Evolutionary conservation across 2,797 vertebrate species (phyloP).

Genomic region (Oryzias sinensis): DNA sequence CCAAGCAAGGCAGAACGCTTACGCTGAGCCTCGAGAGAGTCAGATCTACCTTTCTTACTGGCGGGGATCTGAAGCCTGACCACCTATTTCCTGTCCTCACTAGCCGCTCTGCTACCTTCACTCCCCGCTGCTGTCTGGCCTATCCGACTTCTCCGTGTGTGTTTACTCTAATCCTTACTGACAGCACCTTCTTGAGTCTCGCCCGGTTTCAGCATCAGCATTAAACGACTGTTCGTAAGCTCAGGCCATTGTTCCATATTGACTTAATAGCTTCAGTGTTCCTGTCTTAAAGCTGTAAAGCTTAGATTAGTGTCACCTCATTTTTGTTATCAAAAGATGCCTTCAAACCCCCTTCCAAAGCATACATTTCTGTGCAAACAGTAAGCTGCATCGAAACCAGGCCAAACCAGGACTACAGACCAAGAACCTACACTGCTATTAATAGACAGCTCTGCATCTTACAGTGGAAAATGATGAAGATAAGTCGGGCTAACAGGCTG

Average conservation of each 20-base stretch:
- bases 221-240: slow-evolving; percentile 24
- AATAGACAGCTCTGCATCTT: slow-evolving; percentile 47
- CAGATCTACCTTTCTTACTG: slow-evolving; percentile 21
- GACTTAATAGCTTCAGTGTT: slow-evolving; percentile 10
- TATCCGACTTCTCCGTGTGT: slow-evolving; percentile 38
- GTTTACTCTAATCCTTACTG: slow-evolving; percentile 42
- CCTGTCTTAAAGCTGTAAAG: slow-evolving; percentile 20
- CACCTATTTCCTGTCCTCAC: slow-evolving; percentile 13
- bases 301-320: not conserved
- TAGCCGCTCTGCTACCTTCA: slow-evolving; percentile 41
- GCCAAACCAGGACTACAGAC: slow-evolving; percentile 35
- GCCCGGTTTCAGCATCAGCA: slow-evolving; percentile 40
- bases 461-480: slow-evolving; percentile 45
- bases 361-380: slow-evolving; percentile 5
- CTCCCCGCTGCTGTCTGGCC: slow-evolving; percentile 46
- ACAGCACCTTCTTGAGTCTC: slow-evolving; percentile 52
- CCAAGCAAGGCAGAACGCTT: slow-evolving; percentile 43
- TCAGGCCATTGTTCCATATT: slow-evolving; percentile 18
- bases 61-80: slow-evolving; percentile 50
- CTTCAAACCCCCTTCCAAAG: too few relatives aligned
- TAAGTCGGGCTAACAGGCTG: slow-evolving; percentile 44
- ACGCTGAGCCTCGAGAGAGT: slow-evolving; percentile 32
- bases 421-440: slow-evolving; percentile 39
- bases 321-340: slow-evolving; percentile 11
- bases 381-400: slow-evolving; percentile 29